Base-by-base conservation (phyloP, 2,113 vertebrate species). In the Prionailurus viverrinus region DNA sequence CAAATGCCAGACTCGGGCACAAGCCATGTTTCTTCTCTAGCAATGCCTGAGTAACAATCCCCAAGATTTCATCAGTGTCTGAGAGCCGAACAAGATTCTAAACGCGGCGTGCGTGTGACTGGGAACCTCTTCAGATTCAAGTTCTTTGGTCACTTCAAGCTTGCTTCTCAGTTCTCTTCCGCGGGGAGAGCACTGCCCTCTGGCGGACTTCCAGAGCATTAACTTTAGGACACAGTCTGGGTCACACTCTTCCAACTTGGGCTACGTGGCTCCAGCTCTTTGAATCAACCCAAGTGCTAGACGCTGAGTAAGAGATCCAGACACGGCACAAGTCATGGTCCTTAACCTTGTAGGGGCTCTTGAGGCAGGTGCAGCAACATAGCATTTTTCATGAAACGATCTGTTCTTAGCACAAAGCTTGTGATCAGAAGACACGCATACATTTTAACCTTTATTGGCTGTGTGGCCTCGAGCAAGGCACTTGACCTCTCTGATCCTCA, bases 111-210 rank as follows among this genome's bases (percentile, higher is more conserved):
- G 3, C 55, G 15, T 61, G 53, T 12, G 45, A 12, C 1, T 18
- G 41, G 15, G 90, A 89, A 51, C 12, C 27, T 81, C 31, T 66
- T 95, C 41, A 41, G 87, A 84, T 68, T 45, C 66, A 78, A 93
- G 61, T 71, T 33, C 55, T 82, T 79, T 1, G 10, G n/a, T 89
- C 69, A 25, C 11, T 84, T 79, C 78, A 78, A 36, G 31, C 21
- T 29, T 18, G 7, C 65, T 31, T 41, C 33, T 91, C 23, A 13
- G 31, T n/a, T 7, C 41, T 88, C 65, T 39, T 81, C 96, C 48
- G 0, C 8, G 95, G 97, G 29, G 91, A 41, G 95, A 91, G 87
- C 89, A 96, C 15, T 94, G 98, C 97, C 98, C 93, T 95, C 97
- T 98, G 82, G 94, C 74, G 98, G 96, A 31, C 45, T 45, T 74